A percentile compares a stretch with the other conserved stretches of the same genome.
These are phyloP conservation scores for Chloroceryle inda DNA, from an alignment of 2,797 vertebrate genomes.

Conservation along the genomic window DNA sequence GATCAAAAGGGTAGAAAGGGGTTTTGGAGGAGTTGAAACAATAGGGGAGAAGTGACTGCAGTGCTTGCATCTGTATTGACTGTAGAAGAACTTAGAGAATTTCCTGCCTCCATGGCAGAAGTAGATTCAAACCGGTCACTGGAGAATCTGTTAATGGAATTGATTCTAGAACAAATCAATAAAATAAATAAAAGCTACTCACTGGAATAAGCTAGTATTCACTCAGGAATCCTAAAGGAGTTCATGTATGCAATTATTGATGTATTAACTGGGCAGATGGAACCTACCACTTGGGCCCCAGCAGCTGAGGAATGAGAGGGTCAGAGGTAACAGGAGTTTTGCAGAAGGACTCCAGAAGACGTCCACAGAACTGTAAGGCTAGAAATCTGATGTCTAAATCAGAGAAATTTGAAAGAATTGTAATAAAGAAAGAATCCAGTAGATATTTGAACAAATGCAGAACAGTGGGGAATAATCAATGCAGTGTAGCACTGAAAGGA, in stretches of 20 bases:
- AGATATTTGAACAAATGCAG: background rate
- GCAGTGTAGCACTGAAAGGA: background rate
- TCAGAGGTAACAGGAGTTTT: background rate
- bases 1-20: background rate
- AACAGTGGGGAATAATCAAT: background rate
- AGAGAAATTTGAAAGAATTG: background rate
- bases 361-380: background rate
- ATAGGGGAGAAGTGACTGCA: background rate
- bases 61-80: background rate
- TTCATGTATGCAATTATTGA: background rate
- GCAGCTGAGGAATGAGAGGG: background rate
- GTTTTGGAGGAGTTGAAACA: background rate
- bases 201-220: background rate
- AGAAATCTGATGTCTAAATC: background rate
- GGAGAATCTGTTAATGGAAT: background rate
- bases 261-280: background rate
- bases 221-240: background rate
- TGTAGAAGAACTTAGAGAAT: background rate
- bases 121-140: background rate
- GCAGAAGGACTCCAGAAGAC: background rate
- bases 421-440: background rate
- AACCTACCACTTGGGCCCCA: background rate
- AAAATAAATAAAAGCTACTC: background rate
- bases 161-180: background rate
- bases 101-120: background rate